Evolutionary conservation across 2,797 vertebrate genomes (phyloP), one percentile per base, ranked within the genome.

Genomic region (Pseudochromis fuscus): DNA sequence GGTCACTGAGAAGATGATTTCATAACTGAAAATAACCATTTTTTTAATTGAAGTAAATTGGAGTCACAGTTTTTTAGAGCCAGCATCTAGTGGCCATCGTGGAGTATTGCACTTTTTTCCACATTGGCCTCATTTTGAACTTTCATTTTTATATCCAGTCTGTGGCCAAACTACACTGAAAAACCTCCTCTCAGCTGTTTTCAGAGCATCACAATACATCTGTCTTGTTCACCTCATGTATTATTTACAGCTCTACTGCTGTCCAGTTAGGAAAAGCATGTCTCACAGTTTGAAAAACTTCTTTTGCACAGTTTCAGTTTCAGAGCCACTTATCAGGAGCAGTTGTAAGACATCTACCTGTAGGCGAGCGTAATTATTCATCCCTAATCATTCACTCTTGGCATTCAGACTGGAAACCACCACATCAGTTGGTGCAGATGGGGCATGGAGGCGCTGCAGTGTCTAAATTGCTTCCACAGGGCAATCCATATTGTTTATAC

Each of bases 391-490:
- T 69, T 70, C 56, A 63, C 63, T 48, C 48, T 38, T 61, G 64
- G 74, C 79, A 80, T 49, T 79, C 46, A 67, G 62, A 84, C 68
- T 30, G 63, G 59, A 65, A 82, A 68, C 60, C 49, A 1, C 9
- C 38, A 12, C 55, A 48, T 58, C 70, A 45, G 55, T 25, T 35
- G 53, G 75, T 75, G 75, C 42, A 31, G 67, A 55, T 23, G 53
- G 19, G 16, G 15, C n/a, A n/a, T 37, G 19, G 69, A 60, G 50
- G 25, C 56, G 1, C 51, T 33, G 48, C 31, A 1, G 69, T 45
- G 64, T 84, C 61, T 56, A 82, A 83, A 85, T 84, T 79, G 72
- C 81, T 77, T 87, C 80, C 58, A 65, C 44, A 18, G 73, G 80
- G 62, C 56, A 77, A 74, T 79, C 79, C 62, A 45, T 75, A 76